Conservation (phyloP, 2,797 vertebrate genomes). For the Novumbra hubbsi region DNA sequence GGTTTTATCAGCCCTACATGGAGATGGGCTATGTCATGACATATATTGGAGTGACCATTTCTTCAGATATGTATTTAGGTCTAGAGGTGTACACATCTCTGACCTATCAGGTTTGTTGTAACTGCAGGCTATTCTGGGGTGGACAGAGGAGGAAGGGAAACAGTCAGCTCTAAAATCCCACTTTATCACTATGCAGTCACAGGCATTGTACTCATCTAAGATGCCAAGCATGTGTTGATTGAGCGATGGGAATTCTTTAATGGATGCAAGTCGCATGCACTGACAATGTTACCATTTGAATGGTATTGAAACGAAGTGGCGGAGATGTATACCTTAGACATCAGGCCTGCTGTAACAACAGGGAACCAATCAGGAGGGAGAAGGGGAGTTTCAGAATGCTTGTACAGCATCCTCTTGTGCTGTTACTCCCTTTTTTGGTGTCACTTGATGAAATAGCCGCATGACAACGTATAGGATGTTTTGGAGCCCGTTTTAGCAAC, state of each 20-base stretch:
- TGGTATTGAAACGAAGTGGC: not conserved
- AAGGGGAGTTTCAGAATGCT: not conserved
- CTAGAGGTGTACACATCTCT: not conserved
- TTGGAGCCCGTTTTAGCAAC: not conserved
- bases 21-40: conserved; percentile 10
- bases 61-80: not conserved
- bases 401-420: not conserved
- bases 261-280: too few species aligned
- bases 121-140: not conserved
- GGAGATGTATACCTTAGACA: not conserved
- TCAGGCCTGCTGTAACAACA: not conserved
- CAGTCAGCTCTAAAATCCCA: not conserved
- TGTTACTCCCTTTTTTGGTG: not conserved
- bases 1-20: conserved; percentile 32
- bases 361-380: not conserved
- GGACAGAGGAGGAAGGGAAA: not conserved
- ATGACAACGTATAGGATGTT: not conserved
- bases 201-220: too few species aligned
- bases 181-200: too few species aligned
- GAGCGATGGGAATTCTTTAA: too few species aligned
- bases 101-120: conserved; percentile 2
- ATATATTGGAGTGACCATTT: not conserved
- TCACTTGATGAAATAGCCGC: too few species aligned
- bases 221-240: too few species aligned
- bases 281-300: too few species aligned